These are phyloP conservation scores for Melitaea cinxia DNA, from an alignment of 1,140 invertebrate species.

Conservation along the genomic window DNA sequence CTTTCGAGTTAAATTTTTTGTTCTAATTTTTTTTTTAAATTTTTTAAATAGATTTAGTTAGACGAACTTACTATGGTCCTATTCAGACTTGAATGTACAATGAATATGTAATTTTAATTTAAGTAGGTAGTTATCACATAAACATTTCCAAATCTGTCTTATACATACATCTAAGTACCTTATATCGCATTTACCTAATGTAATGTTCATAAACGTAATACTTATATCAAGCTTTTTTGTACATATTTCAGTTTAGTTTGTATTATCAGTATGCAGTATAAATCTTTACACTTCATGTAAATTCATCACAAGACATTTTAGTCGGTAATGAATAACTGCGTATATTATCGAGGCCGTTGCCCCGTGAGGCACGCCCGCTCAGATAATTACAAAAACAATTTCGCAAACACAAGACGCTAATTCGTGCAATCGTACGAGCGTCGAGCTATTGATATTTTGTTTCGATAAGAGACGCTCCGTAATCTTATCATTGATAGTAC, in stretches of 20 bases:
- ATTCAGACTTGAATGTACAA: too few relatives aligned
- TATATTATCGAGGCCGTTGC: conserved; percentile 27
- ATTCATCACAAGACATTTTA: conserved; percentile 28
- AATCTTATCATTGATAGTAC: conserved; percentile 42
- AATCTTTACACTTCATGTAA: conserved; percentile 32
- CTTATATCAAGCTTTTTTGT: too few relatives aligned
- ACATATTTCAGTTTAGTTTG: neutral
- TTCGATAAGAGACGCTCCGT: conserved; percentile 19
- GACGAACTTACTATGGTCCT: too few relatives aligned
- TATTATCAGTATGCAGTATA: conserved; percentile 14
- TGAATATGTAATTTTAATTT: too few relatives aligned
- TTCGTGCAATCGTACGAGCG: conserved; percentile 9
- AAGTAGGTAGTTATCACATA: too few relatives aligned
- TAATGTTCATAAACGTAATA: too few relatives aligned
- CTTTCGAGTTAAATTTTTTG: too few relatives aligned
- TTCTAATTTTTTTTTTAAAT: too few relatives aligned
- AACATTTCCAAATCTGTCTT: too few relatives aligned
- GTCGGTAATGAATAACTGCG: conserved; percentile 25
- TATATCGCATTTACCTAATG: too few relatives aligned
- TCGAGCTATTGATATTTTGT: conserved; percentile 5
- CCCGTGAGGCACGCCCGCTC: conserved; percentile 15
- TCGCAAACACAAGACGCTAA: conserved; percentile 20
- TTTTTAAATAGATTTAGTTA: too few relatives aligned
- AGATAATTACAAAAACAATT: conserved; percentile 32
- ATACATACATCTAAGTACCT: too few relatives aligned